These are phyloP conservation scores for Limosa lapponica DNA, from an alignment of 2,797 vertebrate genomes.

Conservation along the genomic window DNA sequence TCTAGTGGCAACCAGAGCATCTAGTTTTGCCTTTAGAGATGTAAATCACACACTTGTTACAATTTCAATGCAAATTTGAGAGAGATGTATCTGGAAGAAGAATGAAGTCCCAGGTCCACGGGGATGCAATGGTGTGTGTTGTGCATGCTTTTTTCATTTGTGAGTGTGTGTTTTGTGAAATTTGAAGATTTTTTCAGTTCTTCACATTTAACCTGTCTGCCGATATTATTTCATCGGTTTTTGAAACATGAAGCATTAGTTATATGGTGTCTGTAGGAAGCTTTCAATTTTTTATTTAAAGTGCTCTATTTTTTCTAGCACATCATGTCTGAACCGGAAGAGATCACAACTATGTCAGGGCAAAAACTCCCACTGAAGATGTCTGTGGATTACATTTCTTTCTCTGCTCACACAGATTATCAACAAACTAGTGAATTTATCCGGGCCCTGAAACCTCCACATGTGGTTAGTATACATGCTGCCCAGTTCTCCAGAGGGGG, in stretches of 20 bases:
- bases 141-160: background rate
- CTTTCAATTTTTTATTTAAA: background rate
- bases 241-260: background rate
- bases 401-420: constrained; percentile 97
- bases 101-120: background rate
- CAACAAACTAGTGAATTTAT: constrained; percentile 99
- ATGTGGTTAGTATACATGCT: constrained; percentile 85
- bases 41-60: background rate
- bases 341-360: constrained; percentile 96
- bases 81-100: background rate
- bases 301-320: constrained; percentile 78
- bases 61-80: background rate
- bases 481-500: background rate
- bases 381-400: constrained; percentile 99
- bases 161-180: background rate
- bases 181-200: background rate
- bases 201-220: background rate
- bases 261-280: background rate
- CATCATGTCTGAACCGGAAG: constrained; percentile 97
- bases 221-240: background rate
- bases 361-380: constrained; percentile 96
- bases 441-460: constrained; percentile 92
- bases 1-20: background rate
- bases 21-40: background rate
- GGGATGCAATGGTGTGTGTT: background rate